These are phyloP conservation scores for Falco rusticolus DNA, from an alignment of 2,797 vertebrate species.

Conservation along the genomic window DNA sequence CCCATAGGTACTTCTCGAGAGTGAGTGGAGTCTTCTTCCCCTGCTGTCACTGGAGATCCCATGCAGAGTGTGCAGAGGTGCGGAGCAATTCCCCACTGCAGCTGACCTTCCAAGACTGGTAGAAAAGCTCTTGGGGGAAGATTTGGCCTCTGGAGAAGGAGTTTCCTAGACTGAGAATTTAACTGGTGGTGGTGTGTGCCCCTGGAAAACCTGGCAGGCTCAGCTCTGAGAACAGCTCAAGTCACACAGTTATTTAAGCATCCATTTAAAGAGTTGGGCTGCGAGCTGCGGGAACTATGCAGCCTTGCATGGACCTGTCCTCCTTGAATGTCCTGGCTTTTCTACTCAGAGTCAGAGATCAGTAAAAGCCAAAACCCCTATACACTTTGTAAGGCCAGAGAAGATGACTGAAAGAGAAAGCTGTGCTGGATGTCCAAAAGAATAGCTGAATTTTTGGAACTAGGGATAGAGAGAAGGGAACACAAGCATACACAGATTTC, in stretches of 20 bases:
- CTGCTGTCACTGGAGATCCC: background rate
- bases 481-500: background rate
- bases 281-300: background rate
- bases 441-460: background rate
- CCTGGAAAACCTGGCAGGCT: background rate
- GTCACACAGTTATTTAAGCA: background rate
- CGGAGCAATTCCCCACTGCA: background rate
- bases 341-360: background rate
- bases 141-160: background rate
- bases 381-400: background rate
- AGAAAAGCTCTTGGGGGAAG: background rate
- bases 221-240: background rate
- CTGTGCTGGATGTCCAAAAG: background rate
- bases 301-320: background rate
- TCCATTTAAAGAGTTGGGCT: background rate
- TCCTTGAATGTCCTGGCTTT: background rate
- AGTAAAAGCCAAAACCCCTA: background rate
- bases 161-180: background rate
- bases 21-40: background rate
- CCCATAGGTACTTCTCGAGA: background rate
- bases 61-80: background rate
- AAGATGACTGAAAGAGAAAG: background rate
- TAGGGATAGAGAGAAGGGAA: background rate
- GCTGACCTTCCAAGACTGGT: background rate
- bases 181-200: background rate